phyloP scores from a whole-genome alignment of 2,888 invertebrate species.

The Dryobotodes eremita region DNA sequence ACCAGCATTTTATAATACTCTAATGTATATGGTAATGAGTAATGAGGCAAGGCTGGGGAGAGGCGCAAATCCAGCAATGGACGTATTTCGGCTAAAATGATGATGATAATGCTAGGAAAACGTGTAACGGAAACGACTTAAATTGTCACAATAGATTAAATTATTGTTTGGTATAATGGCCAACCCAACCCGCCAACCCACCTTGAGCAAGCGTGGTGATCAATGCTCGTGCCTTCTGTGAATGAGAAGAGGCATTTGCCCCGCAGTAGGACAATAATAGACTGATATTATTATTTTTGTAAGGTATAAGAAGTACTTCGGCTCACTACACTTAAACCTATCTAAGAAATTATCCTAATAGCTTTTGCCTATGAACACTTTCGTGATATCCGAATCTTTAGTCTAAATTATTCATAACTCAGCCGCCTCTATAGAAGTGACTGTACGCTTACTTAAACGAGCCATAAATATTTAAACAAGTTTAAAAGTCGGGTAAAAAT shows the following conservation, averaged over 20 bases:
- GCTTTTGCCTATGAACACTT: slow-evolving; percentile 1
- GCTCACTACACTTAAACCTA: not conserved
- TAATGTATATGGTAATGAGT: not conserved
- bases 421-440: slow-evolving; percentile 8
- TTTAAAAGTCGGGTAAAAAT: slow-evolving; percentile 33
- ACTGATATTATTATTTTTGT: not conserved
- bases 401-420: slow-evolving; percentile 33
- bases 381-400: slow-evolving; percentile 8
- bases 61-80: not conserved
- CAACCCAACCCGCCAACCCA: not conserved
- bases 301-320: not conserved
- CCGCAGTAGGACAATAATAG: no score
- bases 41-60: no score
- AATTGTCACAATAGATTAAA: not conserved
- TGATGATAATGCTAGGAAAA: not conserved
- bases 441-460: slow-evolving; percentile 12
- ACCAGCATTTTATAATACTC: not conserved
- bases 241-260: not conserved
- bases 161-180: not conserved
- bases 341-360: not conserved
- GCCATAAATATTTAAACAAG: slow-evolving; percentile 38
- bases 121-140: not conserved
- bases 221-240: not conserved
- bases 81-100: not conserved
- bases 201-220: not conserved